phyloP scores from a whole-genome alignment of 2,888 invertebrate species.

The Thalpophila matura region DNA sequence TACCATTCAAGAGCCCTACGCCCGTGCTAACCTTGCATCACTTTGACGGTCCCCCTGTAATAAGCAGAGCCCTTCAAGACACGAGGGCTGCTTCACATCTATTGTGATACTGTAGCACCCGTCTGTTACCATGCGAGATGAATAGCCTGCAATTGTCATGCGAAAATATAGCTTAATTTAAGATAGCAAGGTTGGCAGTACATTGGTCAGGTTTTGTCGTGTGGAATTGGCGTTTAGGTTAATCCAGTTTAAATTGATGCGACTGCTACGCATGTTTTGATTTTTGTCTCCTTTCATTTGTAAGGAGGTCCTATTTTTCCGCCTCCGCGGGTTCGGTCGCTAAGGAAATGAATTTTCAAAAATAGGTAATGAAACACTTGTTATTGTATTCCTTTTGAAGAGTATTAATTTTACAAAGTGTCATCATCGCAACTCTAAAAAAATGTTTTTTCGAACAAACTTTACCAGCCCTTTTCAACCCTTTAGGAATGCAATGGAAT shows the following conservation, averaged over 20 bases:
- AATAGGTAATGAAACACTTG: too few species aligned
- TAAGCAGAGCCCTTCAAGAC: conserved; percentile 52
- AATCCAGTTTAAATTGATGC: conserved; percentile 24
- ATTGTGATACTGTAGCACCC: conserved; percentile 54
- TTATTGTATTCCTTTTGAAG: too few species aligned
- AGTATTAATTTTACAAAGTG: too few species aligned
- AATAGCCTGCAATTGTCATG: not conserved
- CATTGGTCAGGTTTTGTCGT: not conserved
- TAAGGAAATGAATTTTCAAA: too few species aligned
- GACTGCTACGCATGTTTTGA: conserved; percentile 4
- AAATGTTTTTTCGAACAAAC: too few species aligned
- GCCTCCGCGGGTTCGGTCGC: too few species aligned
- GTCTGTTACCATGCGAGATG: conserved; percentile 47
- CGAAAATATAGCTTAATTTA: conserved; percentile 6
- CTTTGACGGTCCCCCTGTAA: conserved; percentile 59
- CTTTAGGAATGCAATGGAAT: too few species aligned
- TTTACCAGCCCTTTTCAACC: too few species aligned
- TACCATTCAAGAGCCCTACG: conserved; percentile 45
- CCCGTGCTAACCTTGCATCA: conserved; percentile 55
- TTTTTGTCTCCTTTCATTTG: not conserved
- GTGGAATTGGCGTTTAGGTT: conserved; percentile 23
- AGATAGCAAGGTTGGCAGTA: conserved; percentile 1
- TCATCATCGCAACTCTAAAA: too few species aligned
- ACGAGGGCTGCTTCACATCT: conserved; percentile 46
- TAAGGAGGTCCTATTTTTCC: too few species aligned